Conservation (phyloP, 2,888 invertebrate species). For the Melitaea athalia region DNA sequence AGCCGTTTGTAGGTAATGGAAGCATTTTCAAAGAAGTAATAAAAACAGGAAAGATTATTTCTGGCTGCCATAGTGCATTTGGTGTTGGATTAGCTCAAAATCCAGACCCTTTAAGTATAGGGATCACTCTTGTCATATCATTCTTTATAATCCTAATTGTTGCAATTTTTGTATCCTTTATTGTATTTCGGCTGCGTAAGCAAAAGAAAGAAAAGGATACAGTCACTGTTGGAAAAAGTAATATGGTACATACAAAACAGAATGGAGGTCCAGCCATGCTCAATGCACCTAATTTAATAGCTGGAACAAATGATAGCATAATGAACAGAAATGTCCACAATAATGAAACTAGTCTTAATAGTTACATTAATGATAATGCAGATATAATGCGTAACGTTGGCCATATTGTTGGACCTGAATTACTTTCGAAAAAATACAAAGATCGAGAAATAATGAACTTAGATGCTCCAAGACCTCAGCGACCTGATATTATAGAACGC, state of each 20-base stretch:
- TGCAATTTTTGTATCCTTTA: slow-evolving; percentile 94
- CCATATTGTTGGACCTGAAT: slow-evolving; percentile 91
- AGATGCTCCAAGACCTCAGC: slow-evolving; percentile 89
- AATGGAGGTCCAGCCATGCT: slow-evolving; percentile 87
- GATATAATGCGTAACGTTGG: slow-evolving; percentile 89
- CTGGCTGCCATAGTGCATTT: slow-evolving; percentile 89
- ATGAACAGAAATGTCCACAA: slow-evolving; percentile 86
- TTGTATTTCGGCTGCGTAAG: slow-evolving; percentile 94
- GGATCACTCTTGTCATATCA: slow-evolving; percentile 95
- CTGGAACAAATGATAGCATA: slow-evolving; percentile 86
- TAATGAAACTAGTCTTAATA: slow-evolving; percentile 86
- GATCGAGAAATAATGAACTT: slow-evolving; percentile 89
- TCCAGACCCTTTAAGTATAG: slow-evolving; percentile 94
- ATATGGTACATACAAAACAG: slow-evolving; percentile 90
- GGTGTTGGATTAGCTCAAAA: slow-evolving; percentile 89
- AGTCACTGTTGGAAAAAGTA: slow-evolving; percentile 83
- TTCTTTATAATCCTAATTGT: slow-evolving; percentile 95
- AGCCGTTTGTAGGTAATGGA: slow-evolving; percentile 94
- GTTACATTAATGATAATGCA: slow-evolving; percentile 87
- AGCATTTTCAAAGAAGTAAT: slow-evolving; percentile 88
- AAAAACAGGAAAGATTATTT: slow-evolving; percentile 87
- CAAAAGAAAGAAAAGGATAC: slow-evolving; percentile 93
- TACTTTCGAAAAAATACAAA: slow-evolving; percentile 94
- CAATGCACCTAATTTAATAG: slow-evolving; percentile 86
- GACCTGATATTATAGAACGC: slow-evolving; percentile 96